phyloP scores from a whole-genome alignment of 2,113 vertebrate genomes.

The Oncorhynchus tshawytscha region DNA sequence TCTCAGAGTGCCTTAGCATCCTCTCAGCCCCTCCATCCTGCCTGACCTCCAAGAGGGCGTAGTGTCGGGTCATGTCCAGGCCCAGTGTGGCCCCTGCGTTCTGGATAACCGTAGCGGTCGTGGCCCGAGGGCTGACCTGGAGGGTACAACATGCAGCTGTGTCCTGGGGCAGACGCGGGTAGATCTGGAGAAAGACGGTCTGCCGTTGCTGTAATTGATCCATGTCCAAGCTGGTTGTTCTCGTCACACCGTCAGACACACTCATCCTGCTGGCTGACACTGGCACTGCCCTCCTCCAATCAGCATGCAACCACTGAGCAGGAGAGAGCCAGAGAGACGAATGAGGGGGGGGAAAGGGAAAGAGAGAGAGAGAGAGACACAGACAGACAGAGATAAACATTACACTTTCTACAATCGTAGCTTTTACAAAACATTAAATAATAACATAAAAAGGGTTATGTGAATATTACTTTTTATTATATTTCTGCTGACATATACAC shows the following conservation, averaged over 20 bases:
- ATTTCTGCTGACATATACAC: too few relatives aligned
- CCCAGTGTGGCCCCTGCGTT: constrained; percentile 72
- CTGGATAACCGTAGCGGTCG: constrained; percentile 73
- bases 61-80: constrained; percentile 71
- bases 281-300: constrained; percentile 30
- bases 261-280: constrained; percentile 80
- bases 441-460: too few relatives aligned
- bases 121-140: constrained; percentile 75
- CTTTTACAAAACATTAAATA: too few relatives aligned
- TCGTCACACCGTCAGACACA: constrained; percentile 65
- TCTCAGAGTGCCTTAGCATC: constrained; percentile 76
- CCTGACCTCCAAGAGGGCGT: constrained; percentile 85
- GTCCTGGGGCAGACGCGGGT: constrained; percentile 73
- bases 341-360: too few relatives aligned
- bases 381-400: not conserved
- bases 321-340: not conserved
- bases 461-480: too few relatives aligned
- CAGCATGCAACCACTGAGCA: constrained; percentile 60
- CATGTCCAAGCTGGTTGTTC: constrained; percentile 58
- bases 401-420: not conserved
- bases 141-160: constrained; percentile 75
- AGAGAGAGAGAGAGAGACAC: too few relatives aligned
- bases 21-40: constrained; percentile 75
- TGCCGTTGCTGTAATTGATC: constrained; percentile 21
- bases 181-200: constrained; percentile 80